Evolutionary conservation across 2,797 vertebrate genomes (phyloP).

Genomic region (Pseudochromis fuscus): DNA sequence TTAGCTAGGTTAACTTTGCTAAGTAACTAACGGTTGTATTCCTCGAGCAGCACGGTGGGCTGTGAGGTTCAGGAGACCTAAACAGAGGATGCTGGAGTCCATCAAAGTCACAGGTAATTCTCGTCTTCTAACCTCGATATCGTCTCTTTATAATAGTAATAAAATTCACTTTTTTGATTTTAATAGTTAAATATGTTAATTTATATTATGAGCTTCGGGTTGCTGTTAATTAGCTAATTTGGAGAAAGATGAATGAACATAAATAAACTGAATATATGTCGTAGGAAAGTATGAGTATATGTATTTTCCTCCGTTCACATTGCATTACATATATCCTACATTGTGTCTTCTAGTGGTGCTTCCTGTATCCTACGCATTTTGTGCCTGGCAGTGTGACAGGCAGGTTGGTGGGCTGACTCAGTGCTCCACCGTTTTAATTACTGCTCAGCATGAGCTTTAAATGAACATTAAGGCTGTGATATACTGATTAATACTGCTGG

Average conservation of each 20-base stretch:
- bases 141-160: no score
- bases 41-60: background rate
- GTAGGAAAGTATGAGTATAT: background rate
- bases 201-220: no score
- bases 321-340: background rate
- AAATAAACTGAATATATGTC: background rate
- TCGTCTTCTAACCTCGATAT: background rate
- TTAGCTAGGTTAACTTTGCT: conserved; percentile 17
- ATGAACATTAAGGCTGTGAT: background rate
- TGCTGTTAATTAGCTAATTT: background rate
- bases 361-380: background rate
- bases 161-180: no score
- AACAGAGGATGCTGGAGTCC: conserved; percentile 77
- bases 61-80: background rate
- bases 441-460: background rate
- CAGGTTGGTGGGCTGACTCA: background rate
- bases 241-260: background rate
- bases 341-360: background rate
- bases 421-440: conserved; percentile 6
- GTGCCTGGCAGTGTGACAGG: background rate
- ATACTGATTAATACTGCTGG: background rate
- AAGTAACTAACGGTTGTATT: background rate
- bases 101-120: conserved; percentile 81
- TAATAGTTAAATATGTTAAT: no score
- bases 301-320: background rate